phyloP scores from a whole-genome alignment of 2,888 invertebrate species.

The Harmothoe impar region DNA sequence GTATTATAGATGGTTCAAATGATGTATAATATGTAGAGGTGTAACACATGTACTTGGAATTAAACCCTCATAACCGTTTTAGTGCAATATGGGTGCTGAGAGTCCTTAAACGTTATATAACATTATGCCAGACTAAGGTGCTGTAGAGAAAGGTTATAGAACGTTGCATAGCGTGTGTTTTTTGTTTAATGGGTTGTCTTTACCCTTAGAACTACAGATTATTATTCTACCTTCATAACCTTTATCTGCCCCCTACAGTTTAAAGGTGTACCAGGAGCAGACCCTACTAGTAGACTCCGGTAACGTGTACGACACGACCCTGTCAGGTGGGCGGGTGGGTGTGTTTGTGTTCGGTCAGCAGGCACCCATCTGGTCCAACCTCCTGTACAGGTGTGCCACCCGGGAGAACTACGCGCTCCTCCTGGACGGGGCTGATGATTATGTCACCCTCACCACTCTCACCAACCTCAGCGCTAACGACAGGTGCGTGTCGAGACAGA shows the following conservation, averaged over 20 bases:
- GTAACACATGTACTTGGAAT: no score
- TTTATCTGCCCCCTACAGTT: constrained; percentile 44
- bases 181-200: no score
- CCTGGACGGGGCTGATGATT: constrained; percentile 75
- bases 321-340: constrained; percentile 76
- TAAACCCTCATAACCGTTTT: no score
- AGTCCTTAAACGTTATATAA: no score
- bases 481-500: constrained; percentile 43
- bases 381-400: constrained; percentile 72
- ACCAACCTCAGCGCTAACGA: constrained; percentile 56
- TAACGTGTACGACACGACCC: constrained; percentile 74
- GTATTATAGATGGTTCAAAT: no score
- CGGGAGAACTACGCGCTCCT: constrained; percentile 73
- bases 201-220: no score
- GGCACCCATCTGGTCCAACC: constrained; percentile 74
- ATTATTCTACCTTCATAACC: no score
- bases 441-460: constrained; percentile 72
- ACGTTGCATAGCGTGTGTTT: no score
- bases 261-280: constrained; percentile 60
- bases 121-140: no score
- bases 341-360: constrained; percentile 75
- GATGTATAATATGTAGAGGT: no score
- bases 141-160: no score
- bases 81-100: no score
- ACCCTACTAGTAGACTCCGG: constrained; percentile 73